phyloP scores from a whole-genome alignment of 1,140 invertebrate species.

The Adoxophyes honmai region DNA sequence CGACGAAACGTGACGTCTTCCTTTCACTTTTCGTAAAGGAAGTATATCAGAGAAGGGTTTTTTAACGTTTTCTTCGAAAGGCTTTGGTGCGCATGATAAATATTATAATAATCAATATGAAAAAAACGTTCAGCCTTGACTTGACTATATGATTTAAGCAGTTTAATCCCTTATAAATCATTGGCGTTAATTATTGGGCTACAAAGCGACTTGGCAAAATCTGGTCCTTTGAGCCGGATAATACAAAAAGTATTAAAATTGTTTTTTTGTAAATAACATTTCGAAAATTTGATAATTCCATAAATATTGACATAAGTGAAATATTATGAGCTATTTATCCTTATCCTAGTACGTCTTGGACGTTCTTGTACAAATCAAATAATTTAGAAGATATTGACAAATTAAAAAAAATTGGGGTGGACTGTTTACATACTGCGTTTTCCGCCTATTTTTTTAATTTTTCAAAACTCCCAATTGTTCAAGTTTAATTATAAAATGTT shows the following conservation, averaged over 20 bases:
- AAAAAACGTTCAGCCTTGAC: neutral
- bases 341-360: conserved; percentile 40
- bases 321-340: conserved; percentile 24
- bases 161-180: conserved; percentile 22
- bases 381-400: neutral
- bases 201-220: conserved; percentile 20
- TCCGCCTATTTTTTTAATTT: neutral
- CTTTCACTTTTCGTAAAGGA: too few species aligned
- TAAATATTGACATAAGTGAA: conserved; percentile 22
- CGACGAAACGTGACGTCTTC: too few species aligned
- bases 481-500: neutral
- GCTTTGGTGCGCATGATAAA: too few species aligned
- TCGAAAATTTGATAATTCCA: conserved; percentile 21
- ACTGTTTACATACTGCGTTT: neutral
- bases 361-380: conserved; percentile 29
- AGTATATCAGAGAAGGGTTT: too few species aligned
- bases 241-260: conserved; percentile 22
- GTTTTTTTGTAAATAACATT: conserved; percentile 16
- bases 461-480: neutral
- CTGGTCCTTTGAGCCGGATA: conserved; percentile 42
- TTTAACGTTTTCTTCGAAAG: too few species aligned
- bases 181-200: conserved; percentile 27
- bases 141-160: conserved; percentile 18
- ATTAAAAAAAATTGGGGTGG: neutral
- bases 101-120: too few species aligned